A percentile compares a stretch with the other conserved stretches of the same genome.
Conservation (phyloP, 2,888 invertebrate genomes). For the Cosmopolites sordidus region DNA sequence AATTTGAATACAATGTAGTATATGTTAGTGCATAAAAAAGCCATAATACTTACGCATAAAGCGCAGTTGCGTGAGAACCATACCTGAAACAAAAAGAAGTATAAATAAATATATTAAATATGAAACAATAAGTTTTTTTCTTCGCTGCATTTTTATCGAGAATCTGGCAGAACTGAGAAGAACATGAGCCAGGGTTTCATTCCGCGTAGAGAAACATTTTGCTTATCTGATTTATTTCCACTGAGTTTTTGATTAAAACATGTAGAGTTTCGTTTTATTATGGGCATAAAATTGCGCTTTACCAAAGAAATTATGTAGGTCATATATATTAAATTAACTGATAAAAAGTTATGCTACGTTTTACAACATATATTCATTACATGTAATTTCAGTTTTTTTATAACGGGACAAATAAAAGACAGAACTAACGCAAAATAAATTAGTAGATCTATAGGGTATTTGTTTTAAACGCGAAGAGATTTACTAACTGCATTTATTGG, state of each 20-base stretch:
- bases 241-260: neutral
- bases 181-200: neutral
- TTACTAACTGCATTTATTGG: no score
- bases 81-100: constrained; percentile 21
- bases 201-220: neutral
- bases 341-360: neutral
- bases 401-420: no score
- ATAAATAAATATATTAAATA: constrained; percentile 2
- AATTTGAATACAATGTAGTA: no score
- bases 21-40: no score
- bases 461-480: no score
- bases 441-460: no score
- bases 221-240: neutral
- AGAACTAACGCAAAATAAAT: no score
- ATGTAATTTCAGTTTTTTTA: no score
- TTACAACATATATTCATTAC: neutral
- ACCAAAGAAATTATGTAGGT: neutral
- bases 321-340: neutral
- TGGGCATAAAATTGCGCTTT: neutral
- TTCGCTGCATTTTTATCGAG: neutral
- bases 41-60: constrained; percentile 11
- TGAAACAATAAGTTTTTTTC: neutral
- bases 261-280: neutral
- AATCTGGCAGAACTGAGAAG: neutral
- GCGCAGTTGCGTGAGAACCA: neutral